Evolutionary conservation across 2,888 invertebrate species (phyloP).

Genomic region (Altica lythri): DNA sequence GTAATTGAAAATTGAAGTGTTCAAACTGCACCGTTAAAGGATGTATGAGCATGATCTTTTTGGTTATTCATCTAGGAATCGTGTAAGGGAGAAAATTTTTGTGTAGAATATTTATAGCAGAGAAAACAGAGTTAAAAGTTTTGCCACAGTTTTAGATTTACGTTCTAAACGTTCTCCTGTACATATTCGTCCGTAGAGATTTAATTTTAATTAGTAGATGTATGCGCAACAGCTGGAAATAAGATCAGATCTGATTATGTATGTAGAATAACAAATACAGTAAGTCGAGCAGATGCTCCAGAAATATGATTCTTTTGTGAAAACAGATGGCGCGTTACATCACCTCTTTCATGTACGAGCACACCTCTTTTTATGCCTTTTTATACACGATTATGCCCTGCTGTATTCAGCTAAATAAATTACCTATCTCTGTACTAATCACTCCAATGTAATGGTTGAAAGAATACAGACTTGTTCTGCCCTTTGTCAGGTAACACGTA

Average conservation of each 20-base stretch:
- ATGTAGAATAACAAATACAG: constrained; percentile 19
- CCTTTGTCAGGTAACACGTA: not conserved
- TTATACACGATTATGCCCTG: not conserved
- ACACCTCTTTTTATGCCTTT: constrained; percentile 11
- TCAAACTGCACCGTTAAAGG: no score
- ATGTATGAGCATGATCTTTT: no score
- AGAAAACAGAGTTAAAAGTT: no score
- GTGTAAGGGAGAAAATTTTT: no score
- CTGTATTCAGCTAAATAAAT: constrained; percentile 1
- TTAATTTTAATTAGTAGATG: constrained; percentile 18
- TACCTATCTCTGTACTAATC: not conserved
- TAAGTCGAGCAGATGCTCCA: constrained; percentile 23
- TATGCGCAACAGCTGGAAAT: constrained; percentile 8
- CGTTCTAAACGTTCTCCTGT: not conserved
- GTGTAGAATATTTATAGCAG: no score
- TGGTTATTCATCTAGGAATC: no score
- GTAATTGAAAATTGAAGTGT: no score
- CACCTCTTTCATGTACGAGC: constrained; percentile 13
- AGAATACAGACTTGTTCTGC: not conserved
- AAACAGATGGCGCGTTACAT: constrained; percentile 27
- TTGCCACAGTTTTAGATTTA: no score
- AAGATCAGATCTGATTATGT: constrained; percentile 11
- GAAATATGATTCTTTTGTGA: constrained; percentile 25
- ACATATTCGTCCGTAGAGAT: not conserved
- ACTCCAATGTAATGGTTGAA: no score